A percentile compares a stretch with the other conserved stretches of the same genome.
These are phyloP conservation scores for Slavum lentiscoides DNA, from an alignment of 2,888 invertebrate genomes.

Conservation along the genomic window DNA sequence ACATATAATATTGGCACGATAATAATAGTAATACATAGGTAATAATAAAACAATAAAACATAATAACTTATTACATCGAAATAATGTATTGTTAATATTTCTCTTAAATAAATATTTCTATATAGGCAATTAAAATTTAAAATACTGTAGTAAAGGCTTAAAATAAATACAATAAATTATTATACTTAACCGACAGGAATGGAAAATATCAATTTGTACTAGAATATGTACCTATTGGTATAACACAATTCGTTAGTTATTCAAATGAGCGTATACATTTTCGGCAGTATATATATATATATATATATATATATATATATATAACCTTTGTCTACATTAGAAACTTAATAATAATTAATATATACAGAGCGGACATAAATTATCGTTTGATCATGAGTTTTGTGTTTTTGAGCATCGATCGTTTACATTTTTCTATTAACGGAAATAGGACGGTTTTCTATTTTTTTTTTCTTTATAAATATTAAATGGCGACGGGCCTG, in stretches of 20 bases:
- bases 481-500: conserved; percentile 55
- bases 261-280: conserved; percentile 16
- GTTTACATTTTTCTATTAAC: neutral
- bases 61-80: conserved; percentile 29
- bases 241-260: conserved; percentile 15
- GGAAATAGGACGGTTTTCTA: too few species aligned
- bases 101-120: conserved; percentile 26
- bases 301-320: neutral
- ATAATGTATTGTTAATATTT: neutral
- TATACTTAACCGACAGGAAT: conserved; percentile 19
- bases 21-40: neutral
- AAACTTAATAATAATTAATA: conserved; percentile 29
- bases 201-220: conserved; percentile 46
- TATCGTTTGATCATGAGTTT: conserved; percentile 38
- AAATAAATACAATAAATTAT: neutral
- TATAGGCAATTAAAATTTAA: conserved; percentile 42
- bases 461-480: too few species aligned
- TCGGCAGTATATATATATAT: neutral
- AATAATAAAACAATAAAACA: conserved; percentile 24
- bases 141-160: conserved; percentile 10
- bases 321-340: conserved; percentile 2
- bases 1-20: conserved; percentile 18
- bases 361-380: conserved; percentile 8
- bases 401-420: conserved; percentile 30
- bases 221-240: conserved; percentile 25